A percentile compares a stretch with the other conserved stretches of the same genome.
These are phyloP conservation scores for Nymphalis io DNA, from an alignment of 1,140 invertebrate species.

Conservation along the genomic window DNA sequence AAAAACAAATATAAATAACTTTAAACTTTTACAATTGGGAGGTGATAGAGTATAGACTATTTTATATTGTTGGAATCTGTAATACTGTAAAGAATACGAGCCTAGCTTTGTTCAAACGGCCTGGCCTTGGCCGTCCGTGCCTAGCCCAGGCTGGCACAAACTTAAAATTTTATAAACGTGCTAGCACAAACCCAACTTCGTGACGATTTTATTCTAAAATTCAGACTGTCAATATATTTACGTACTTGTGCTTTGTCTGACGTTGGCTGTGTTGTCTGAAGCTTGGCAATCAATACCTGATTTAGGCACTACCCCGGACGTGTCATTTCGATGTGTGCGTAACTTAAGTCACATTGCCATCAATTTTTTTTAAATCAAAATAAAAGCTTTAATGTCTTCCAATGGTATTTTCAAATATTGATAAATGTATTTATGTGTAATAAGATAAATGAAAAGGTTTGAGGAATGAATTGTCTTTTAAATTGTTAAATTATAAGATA, in stretches of 20 bases:
- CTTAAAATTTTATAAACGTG: slow-evolving; percentile 27
- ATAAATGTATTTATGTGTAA: too few relatives aligned
- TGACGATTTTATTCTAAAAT: background rate
- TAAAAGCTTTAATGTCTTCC: background rate
- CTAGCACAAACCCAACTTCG: background rate
- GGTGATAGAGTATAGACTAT: too few relatives aligned
- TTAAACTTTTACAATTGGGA: too few relatives aligned
- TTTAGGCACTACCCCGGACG: slow-evolving; percentile 15
- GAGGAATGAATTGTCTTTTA: too few relatives aligned
- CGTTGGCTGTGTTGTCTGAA: background rate
- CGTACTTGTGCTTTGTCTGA: background rate
- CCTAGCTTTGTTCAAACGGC: background rate
- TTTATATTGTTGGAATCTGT: background rate
- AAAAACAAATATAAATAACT: too few relatives aligned
- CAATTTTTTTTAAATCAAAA: too few relatives aligned
- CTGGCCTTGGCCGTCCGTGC: slow-evolving; percentile 59
- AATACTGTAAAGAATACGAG: background rate
- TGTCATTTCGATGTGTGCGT: slow-evolving; percentile 12
- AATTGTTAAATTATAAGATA: too few relatives aligned
- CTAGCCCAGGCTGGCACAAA: slow-evolving; percentile 53
- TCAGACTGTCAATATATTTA: too few relatives aligned
- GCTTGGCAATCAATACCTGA: slow-evolving; percentile 16
- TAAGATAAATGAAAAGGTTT: too few relatives aligned
- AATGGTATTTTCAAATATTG: too few relatives aligned
- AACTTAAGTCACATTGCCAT: background rate